A percentile compares a stretch with the other conserved stretches of the same genome.
phyloP scores from a whole-genome alignment of 2,797 vertebrate species.

The Heteromormyrus szaboi region DNA sequence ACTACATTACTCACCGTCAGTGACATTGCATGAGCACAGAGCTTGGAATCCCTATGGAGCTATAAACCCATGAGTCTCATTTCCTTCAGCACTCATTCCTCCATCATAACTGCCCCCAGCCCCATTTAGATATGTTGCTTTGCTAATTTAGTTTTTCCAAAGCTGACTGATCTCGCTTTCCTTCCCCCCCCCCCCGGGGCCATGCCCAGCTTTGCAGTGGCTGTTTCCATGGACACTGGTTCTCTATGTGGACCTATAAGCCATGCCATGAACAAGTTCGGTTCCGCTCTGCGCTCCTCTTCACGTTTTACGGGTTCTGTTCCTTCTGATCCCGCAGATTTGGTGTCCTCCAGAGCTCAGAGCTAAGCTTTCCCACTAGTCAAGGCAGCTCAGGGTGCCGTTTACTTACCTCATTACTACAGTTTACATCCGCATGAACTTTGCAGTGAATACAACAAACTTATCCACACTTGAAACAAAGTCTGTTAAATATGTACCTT shows the following conservation, averaged over 20 bases:
- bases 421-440: not conserved
- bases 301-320: not conserved
- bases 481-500: not conserved
- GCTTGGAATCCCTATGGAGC: not conserved
- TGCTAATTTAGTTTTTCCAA: slow-evolving; percentile 21
- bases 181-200: slow-evolving; percentile 9
- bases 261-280: not conserved
- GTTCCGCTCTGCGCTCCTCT: not conserved
- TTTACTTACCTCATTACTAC: not conserved
- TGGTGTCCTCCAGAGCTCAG: not conserved
- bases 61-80: not conserved
- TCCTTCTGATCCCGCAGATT: not conserved
- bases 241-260: slow-evolving; percentile 18
- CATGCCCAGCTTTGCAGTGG: slow-evolving; percentile 32
- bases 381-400: not conserved
- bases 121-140: not conserved
- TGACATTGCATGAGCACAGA: not conserved
- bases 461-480: not conserved
- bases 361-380: not conserved
- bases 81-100: not conserved
- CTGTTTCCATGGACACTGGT: slow-evolving; percentile 44
- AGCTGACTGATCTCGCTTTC: not conserved
- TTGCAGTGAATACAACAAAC: not conserved
- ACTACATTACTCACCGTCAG: not conserved
- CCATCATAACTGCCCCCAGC: not conserved